phyloP scores from a whole-genome alignment of 2,888 invertebrate genomes.

The Stomorhina lunata region DNA sequence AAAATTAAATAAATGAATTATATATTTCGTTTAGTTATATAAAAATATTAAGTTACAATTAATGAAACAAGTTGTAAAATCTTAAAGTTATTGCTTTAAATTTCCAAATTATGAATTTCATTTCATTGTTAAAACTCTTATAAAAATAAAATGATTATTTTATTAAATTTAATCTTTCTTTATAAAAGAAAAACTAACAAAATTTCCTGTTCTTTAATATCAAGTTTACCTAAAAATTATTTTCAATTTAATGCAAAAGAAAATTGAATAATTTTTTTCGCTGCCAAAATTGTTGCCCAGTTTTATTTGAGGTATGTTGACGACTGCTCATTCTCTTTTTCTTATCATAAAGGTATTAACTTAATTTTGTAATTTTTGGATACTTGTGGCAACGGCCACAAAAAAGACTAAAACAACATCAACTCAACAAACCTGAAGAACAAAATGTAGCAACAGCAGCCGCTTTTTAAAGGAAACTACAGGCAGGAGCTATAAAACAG shows the following conservation, averaged over 20 bases:
- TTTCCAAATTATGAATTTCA: too few relatives aligned
- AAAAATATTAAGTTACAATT: too few relatives aligned
- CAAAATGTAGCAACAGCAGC: conserved; percentile 51
- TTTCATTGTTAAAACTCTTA: too few relatives aligned
- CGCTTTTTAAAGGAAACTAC: too few relatives aligned
- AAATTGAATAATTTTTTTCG: conserved; percentile 47
- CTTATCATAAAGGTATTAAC: conserved; percentile 65
- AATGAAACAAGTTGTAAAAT: too few relatives aligned
- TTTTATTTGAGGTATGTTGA: conserved; percentile 41
- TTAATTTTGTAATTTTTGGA: conserved; percentile 66
- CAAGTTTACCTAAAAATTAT: conserved; percentile 25
- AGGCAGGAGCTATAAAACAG: conserved; percentile 24
- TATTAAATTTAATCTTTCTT: too few relatives aligned
- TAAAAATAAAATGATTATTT: too few relatives aligned
- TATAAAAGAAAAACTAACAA: too few relatives aligned
- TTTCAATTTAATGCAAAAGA: conserved; percentile 44
- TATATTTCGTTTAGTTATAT: too few relatives aligned
- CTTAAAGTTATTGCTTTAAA: too few relatives aligned
- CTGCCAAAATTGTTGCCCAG: not conserved
- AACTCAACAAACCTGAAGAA: conserved; percentile 52
- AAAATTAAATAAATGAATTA: too few relatives aligned
- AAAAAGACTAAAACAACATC: conserved; percentile 64
- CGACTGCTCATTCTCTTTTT: conserved; percentile 55
- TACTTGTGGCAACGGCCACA: conserved; percentile 42
- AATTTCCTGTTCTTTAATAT: not conserved